Conservation (phyloP, 92 coral and sea anemone genomes). For the Palythoa caribaeorum region DNA sequence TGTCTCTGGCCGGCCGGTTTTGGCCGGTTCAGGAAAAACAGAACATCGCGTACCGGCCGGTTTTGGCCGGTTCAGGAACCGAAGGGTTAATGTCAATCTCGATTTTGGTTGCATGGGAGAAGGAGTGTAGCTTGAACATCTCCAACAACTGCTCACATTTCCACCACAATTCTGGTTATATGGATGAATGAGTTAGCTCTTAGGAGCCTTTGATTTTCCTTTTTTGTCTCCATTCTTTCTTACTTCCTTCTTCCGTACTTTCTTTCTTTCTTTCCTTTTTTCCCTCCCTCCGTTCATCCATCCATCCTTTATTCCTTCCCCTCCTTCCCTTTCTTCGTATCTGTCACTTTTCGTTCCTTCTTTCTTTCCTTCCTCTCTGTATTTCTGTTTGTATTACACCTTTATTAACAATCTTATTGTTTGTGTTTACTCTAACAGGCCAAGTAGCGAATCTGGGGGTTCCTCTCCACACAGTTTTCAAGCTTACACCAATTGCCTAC, state of each 20-base stretch:
- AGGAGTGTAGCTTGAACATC: no score
- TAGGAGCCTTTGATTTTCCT: no score
- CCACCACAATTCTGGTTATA: no score
- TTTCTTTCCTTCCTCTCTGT: neutral
- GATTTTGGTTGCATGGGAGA: no score
- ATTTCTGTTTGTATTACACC: neutral
- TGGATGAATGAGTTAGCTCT: no score
- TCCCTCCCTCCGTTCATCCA: neutral
- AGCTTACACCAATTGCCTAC: conserved; percentile 96
- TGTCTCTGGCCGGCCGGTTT: no score
- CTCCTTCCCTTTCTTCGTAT: neutral
- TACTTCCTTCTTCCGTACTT: no score
- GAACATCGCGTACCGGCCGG: no score
- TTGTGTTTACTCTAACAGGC: conserved; percentile 60
- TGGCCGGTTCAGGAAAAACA: no score
- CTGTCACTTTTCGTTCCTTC: neutral
- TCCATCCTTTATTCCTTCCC: neutral
- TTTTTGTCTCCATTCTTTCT: neutral
- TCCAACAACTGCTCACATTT: no score
- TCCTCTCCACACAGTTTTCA: conserved; percentile 96
- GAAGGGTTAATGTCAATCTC: no score
- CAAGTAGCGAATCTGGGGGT: conserved; percentile 84
- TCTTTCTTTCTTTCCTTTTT: neutral
- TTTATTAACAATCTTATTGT: neutral
- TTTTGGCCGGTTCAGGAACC: no score